Conservation (phyloP, 2,113 vertebrate genomes). For the Rhadina sibilatrix region DNA sequence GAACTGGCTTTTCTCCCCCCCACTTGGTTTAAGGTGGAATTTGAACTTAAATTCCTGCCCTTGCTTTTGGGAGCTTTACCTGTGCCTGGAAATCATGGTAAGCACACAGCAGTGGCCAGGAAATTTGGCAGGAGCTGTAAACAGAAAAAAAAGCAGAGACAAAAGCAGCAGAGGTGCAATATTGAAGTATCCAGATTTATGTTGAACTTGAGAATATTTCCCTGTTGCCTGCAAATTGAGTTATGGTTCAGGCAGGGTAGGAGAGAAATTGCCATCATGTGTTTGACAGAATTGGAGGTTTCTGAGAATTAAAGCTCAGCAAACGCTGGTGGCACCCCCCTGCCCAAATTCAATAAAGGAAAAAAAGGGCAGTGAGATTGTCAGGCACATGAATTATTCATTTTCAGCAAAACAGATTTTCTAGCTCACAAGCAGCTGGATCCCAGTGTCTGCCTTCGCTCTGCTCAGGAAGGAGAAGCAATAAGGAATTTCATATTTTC, state of each 20-base stretch:
- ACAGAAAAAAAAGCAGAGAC: not conserved
- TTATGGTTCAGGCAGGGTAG: not conserved
- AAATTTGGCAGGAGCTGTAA: not conserved
- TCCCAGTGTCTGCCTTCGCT: not conserved
- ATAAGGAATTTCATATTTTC: not conserved
- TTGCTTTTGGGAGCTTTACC: not conserved
- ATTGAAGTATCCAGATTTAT: not conserved
- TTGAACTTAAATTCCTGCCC: accelerated
- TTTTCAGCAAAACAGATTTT: not conserved
- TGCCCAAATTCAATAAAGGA: not conserved
- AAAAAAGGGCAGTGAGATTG: not conserved
- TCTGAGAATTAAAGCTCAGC: not conserved
- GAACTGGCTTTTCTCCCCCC: not conserved
- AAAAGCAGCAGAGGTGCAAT: not conserved
- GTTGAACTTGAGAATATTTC: not conserved
- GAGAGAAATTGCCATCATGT: not conserved
- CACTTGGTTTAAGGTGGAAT: not conserved
- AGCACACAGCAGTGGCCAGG: not conserved
- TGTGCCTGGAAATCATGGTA: accelerated
- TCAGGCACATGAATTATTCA: not conserved
- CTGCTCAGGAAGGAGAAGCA: not conserved
- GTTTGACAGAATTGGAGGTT: not conserved
- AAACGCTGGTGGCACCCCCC: not conserved
- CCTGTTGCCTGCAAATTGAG: not conserved
- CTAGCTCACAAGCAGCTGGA: not conserved